phyloP scores from a whole-genome alignment of 2,888 invertebrate species.

The Leptura quadrifasciata region DNA sequence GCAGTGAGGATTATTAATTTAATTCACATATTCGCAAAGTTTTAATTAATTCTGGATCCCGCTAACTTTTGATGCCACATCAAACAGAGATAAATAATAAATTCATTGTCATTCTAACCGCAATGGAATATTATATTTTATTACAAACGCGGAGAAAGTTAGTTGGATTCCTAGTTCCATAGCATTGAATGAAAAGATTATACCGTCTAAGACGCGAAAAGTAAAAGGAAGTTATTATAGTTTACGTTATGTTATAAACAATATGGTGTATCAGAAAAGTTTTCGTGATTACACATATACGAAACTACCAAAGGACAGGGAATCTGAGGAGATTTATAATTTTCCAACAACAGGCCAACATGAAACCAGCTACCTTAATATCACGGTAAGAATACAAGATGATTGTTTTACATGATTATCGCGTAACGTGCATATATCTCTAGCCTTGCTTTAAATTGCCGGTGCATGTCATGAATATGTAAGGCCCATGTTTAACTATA shows the following conservation, averaged over 20 bases:
- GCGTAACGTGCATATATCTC: not conserved
- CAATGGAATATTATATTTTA: slow-evolving; percentile 38
- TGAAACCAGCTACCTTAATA: slow-evolving; percentile 34
- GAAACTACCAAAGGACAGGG: slow-evolving; percentile 36
- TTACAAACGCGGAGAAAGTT: slow-evolving; percentile 46
- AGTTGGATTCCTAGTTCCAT: slow-evolving; percentile 28
- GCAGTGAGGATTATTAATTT: not conserved
- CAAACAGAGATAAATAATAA: not conserved
- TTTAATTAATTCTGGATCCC: not conserved
- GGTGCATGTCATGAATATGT: slow-evolving; percentile 9
- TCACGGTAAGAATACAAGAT: slow-evolving; percentile 42
- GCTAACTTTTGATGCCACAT: not conserved
- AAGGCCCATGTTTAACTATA: not conserved
- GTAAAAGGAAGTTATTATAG: slow-evolving; percentile 46
- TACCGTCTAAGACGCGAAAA: slow-evolving; percentile 34
- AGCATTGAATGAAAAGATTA: slow-evolving; percentile 42
- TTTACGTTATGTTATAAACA: slow-evolving; percentile 30
- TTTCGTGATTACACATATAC: slow-evolving; percentile 48
- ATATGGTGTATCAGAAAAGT: slow-evolving; percentile 44
- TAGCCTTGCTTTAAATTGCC: not conserved
- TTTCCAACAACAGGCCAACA: slow-evolving; percentile 23
- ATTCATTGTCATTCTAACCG: not conserved
- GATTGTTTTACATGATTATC: slow-evolving; percentile 22
- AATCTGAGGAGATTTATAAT: slow-evolving; percentile 15
- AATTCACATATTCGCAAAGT: not conserved